Evolutionary conservation across 2,113 vertebrate genomes (phyloP).

Genomic region (Mobula hypostoma): DNA sequence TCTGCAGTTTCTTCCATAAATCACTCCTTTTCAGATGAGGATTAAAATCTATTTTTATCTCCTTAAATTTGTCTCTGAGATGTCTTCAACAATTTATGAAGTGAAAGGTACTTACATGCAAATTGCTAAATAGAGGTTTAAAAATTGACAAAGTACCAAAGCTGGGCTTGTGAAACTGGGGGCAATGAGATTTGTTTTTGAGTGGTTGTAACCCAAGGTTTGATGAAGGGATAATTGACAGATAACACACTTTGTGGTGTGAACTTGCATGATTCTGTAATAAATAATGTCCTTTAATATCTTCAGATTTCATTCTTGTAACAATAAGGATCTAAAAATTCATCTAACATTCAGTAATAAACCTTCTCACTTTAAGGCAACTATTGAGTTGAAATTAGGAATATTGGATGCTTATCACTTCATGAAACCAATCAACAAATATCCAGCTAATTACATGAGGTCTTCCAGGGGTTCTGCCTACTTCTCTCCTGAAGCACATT

Average conservation of each 20-base stretch:
- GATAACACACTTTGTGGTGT: not conserved
- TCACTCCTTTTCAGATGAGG: not conserved
- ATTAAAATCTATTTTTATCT: not conserved
- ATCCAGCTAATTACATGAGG: not conserved
- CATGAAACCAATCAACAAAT: not conserved
- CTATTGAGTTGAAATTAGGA: not conserved
- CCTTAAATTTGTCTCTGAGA: not conserved
- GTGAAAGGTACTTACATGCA: not conserved
- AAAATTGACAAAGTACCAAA: too few species aligned
- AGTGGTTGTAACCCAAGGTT: not conserved
- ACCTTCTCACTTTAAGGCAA: not conserved
- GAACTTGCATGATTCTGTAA: not conserved
- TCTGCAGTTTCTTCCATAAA: not conserved
- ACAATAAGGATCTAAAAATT: not conserved
- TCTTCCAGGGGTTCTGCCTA: not conserved
- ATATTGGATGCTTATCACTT: not conserved
- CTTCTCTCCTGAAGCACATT: not conserved
- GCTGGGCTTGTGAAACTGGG: not conserved
- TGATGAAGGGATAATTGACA: not conserved
- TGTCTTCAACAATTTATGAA: not conserved
- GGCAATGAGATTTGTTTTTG: not conserved
- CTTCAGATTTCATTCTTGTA: not conserved
- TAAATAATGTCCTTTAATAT: not conserved
- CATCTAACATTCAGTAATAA: not conserved
- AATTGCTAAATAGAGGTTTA: not conserved